Evolutionary conservation across 2,797 vertebrate species (phyloP), one percentile per base, ranked within the genome.

Genomic region (Tolypeutes matacus): DNA sequence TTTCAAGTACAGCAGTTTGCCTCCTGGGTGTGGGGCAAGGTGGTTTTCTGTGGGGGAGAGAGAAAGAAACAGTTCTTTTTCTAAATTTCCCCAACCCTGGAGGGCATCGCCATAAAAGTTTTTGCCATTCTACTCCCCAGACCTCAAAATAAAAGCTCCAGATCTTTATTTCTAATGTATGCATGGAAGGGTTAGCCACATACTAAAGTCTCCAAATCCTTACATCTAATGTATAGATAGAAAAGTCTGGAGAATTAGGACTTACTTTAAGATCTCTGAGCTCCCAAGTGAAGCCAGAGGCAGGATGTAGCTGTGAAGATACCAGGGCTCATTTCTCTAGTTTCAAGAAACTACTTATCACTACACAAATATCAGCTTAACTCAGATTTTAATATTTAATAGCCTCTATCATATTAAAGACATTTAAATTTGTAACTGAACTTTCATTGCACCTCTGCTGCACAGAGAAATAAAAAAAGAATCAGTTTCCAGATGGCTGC

Each of bases 401-500:
- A 90, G 51, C 23, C 18, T 91, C 36, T 51, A 49, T 73, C 29
- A 53, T 88, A 88, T 82, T 78, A 92, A 92, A 93, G 64, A 20
- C 29, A 46, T 88, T 94, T 86, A 77, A 87, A 85, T 88, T 92
- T 96, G 21, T 36, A 49, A 31, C 51, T 91, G 70, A 92, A 83
- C 73, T 90, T 85, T 90, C n/a, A 80, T 93, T 94, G 95, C 56
- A 96, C 51, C 77, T 83, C 36, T 42, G 17, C 20, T 83, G n/a
- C 58, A 69, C 58, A 95, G 64, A 95, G 77, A 96, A 95, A 94
- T 93, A 81, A 75, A 92, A 92, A 96, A 92, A 92, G 96, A 86
- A 7, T 78, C 31, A n/a, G 62, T 64, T 93, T 86, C 42, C 69
- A 91, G 77, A 84, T 42, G 69, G 53, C 31, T 31, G 36, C 11